These are phyloP conservation scores for Silvanus unidentatus DNA, from an alignment of 2,888 invertebrate species.

Conservation along the genomic window DNA sequence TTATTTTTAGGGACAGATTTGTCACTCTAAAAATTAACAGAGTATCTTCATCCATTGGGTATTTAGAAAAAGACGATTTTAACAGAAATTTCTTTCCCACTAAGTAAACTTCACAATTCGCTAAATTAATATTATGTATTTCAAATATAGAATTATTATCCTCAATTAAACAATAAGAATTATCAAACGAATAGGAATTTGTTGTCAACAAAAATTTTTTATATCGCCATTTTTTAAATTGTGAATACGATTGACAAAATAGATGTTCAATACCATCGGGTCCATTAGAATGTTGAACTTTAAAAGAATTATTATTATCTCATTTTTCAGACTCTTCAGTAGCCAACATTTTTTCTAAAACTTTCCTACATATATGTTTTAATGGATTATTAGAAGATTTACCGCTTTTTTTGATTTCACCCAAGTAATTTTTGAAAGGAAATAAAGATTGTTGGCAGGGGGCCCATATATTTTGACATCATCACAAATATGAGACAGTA, in stretches of 20 bases:
- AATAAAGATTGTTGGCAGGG: conserved; percentile 16
- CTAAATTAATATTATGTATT: neutral
- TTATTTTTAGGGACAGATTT: neutral
- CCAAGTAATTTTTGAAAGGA: conserved; percentile 19
- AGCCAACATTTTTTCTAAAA: neutral
- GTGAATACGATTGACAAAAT: neutral
- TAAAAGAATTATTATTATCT: neutral
- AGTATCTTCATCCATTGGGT: neutral
- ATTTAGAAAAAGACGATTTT: neutral
- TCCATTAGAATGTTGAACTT: neutral
- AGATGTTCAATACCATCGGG: neutral
- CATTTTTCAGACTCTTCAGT: neutral
- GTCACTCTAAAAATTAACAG: neutral
- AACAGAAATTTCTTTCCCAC: neutral
- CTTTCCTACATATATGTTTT: conserved; percentile 11
- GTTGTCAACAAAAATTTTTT: neutral
- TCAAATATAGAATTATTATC: neutral
- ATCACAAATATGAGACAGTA: conserved; percentile 17
- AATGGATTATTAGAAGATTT: conserved; percentile 13
- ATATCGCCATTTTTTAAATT: neutral
- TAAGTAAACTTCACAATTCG: neutral
- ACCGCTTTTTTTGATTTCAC: conserved; percentile 12
- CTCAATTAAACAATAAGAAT: neutral
- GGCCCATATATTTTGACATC: conserved; percentile 19
- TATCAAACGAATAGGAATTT: neutral